phyloP scores from a whole-genome alignment of 2,113 vertebrate species.

The Anguilla japonica region DNA sequence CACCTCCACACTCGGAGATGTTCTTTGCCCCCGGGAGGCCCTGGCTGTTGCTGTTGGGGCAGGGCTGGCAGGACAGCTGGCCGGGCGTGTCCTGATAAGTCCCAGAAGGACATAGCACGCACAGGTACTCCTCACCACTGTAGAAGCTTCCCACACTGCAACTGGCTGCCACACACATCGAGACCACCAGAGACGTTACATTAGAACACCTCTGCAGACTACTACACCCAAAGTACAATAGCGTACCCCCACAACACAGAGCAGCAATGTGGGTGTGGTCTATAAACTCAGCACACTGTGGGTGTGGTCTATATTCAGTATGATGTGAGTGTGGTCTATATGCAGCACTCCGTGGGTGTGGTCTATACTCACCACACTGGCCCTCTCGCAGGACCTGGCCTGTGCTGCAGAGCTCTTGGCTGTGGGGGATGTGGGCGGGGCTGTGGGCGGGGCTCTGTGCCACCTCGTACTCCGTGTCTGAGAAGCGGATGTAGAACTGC shows the following conservation, averaged over 20 bases:
- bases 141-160: slow-evolving; percentile 85
- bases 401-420: slow-evolving; percentile 74
- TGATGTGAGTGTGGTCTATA: neutral
- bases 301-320: neutral
- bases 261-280: too few species aligned
- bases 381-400: slow-evolving; percentile 83
- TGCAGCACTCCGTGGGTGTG: neutral
- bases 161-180: slow-evolving; percentile 72
- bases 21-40: slow-evolving; percentile 81
- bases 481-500: slow-evolving; percentile 92
- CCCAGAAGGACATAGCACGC: slow-evolving; percentile 79
- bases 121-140: slow-evolving; percentile 82
- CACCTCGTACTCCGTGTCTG: slow-evolving; percentile 89
- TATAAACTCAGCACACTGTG: too few species aligned
- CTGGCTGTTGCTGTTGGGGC: slow-evolving; percentile 82
- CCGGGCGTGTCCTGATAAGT: slow-evolving; percentile 87
- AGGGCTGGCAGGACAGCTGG: slow-evolving; percentile 88
- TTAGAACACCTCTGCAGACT: neutral
- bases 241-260: too few species aligned
- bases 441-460: slow-evolving; percentile 83
- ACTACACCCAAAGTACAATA: too few species aligned
- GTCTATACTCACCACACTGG: slow-evolving; percentile 79
- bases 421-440: slow-evolving; percentile 72
- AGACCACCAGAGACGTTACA: neutral
- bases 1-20: slow-evolving; percentile 90